Conservation (phyloP, 2,113 vertebrate species). For the Cichladusa arquata region DNA sequence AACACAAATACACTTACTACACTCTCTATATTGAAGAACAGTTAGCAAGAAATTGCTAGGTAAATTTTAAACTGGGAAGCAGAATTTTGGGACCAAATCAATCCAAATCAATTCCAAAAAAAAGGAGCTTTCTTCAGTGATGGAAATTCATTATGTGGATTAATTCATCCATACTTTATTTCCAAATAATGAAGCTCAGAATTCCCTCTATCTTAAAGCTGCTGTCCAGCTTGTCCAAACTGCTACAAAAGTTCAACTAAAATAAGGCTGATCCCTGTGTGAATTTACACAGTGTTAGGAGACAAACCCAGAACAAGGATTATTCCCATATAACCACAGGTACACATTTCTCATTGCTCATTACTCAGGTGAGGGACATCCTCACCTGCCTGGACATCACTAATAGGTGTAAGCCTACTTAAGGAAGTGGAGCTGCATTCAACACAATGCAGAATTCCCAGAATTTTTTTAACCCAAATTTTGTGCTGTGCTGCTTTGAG, state of each 20-base stretch:
- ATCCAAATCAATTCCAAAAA: neutral
- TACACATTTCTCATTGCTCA: neutral
- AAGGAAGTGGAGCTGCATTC: neutral
- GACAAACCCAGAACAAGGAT: neutral
- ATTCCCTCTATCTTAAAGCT: neutral
- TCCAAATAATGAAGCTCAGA: neutral
- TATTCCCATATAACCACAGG: neutral
- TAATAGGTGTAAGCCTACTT: accelerated
- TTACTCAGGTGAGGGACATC: neutral
- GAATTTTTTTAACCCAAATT: neutral
- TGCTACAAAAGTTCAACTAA: neutral
- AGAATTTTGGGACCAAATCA: neutral
- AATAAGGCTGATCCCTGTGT: neutral
- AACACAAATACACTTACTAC: neutral
- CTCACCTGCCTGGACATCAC: neutral
- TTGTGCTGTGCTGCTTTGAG: neutral
- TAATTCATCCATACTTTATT: neutral
- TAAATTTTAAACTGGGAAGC: neutral
- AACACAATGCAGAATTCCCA: neutral
- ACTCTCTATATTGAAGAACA: neutral
- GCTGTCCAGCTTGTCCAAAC: neutral
- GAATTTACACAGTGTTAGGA: neutral
- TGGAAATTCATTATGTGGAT: neutral
- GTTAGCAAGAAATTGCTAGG: neutral
- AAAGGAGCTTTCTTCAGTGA: neutral